Percentiles rank a stretch among this genome's conserved stretches.
Conservation (phyloP, 1,140 invertebrate species). For the Drosophila gunungcola region DNA sequence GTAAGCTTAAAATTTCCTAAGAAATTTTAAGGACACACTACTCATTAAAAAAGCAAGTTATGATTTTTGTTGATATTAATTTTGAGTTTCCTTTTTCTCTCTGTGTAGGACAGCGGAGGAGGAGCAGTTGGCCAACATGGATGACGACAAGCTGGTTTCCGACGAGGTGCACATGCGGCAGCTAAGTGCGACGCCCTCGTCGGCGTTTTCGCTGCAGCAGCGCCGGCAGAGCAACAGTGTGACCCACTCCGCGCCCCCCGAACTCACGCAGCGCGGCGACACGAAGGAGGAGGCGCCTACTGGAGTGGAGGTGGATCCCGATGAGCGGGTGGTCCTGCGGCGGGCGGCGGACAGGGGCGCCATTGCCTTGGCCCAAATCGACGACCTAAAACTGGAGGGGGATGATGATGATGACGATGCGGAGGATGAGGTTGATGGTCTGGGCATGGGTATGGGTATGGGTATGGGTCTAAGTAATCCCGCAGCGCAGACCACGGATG, state of each 20-base stretch:
- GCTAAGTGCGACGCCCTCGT: slow-evolving; percentile 68
- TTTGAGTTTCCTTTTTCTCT: not conserved
- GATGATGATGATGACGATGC: slow-evolving; percentile 48
- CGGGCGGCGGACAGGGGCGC: slow-evolving; percentile 55
- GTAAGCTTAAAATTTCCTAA: no score
- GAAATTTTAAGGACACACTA: not conserved
- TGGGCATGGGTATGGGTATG: slow-evolving; percentile 23
- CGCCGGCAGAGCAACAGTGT: slow-evolving; percentile 55
- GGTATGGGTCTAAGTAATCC: slow-evolving; percentile 64
- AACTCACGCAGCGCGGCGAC: slow-evolving; percentile 49
- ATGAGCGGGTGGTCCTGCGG: slow-evolving; percentile 60
- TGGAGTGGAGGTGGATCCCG: slow-evolving; percentile 24
- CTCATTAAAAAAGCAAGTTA: not conserved
- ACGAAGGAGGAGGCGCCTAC: slow-evolving; percentile 29
- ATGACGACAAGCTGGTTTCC: slow-evolving; percentile 78
- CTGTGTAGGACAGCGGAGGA: slow-evolving; percentile 50
- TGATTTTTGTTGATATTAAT: not conserved
- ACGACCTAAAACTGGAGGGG: slow-evolving; percentile 64
- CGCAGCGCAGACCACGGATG: slow-evolving; percentile 67
- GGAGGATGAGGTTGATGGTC: slow-evolving; percentile 19
- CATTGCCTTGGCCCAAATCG: slow-evolving; percentile 74
- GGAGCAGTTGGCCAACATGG: slow-evolving; percentile 72
- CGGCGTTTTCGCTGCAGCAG: slow-evolving; percentile 50
- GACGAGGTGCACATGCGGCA: slow-evolving; percentile 76
- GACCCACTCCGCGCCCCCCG: slow-evolving; percentile 64